Evolutionary conservation across 1,140 invertebrate species (phyloP), one percentile per base, ranked within the genome.

Genomic region (Heliconius hermathena): DNA sequence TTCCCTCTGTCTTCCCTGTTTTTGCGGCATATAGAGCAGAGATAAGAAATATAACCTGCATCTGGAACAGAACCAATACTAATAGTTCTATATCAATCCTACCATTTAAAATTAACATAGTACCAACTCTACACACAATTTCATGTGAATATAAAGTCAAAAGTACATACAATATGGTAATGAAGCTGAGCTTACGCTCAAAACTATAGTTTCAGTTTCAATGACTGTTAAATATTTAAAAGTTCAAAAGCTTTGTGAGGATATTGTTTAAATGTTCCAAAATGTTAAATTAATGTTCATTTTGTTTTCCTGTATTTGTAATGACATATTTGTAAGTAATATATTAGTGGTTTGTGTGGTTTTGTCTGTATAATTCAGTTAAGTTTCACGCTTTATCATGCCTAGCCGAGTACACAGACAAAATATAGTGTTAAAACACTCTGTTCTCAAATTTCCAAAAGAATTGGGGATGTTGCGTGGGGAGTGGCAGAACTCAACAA

Each of bases 221-320:
- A 36, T 75, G 60, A 38, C 74, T 66, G 74, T 76, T 70, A 76
- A 70, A 70, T 76, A 76, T 76, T 76, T 76, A 76, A 76, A 76
- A 41, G 46, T 76, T 76, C 57, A 76, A 38, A 36, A 54, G 74
- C 66, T 70, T 70, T 54, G 74, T 76, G 26, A 66, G 60, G 60
- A 66, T 66, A 66, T 66, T 66, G 54, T 57, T 22, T 57, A 57
- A 57, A 57, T 57, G 26, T 57, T 57, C 54, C n/a, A 22, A 22
- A 22, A 57, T 22, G 54, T 57, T 57, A 57, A 57, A 57, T 57
- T 6, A 57, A 57, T 22, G 54, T 57, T 57, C 54, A 57, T 57
- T 57, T 57, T 57, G 8, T n/a, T 36, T 36, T 36, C 33, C 33
- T 36, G 33, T 36, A 36, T 36, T 8, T 36, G 33, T 1, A 36